Conservation (phyloP, 2,797 vertebrate genomes). For the Cyclura pinguis region DNA sequence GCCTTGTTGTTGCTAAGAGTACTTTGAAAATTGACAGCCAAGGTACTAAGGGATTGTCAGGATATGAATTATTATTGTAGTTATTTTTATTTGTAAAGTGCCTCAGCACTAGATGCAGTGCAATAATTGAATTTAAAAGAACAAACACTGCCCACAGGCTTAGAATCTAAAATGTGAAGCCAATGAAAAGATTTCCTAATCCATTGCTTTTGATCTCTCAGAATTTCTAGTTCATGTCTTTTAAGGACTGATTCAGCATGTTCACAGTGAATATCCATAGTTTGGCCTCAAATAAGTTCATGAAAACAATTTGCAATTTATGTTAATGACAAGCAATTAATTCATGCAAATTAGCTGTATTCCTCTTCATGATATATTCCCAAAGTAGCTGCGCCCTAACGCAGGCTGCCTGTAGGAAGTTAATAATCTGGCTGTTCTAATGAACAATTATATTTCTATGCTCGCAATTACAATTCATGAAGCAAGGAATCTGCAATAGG, state of each 20-base stretch:
- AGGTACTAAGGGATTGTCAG: background rate
- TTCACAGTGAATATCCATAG: background rate
- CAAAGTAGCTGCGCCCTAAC: constrained; percentile 1
- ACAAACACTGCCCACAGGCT: constrained; percentile 7
- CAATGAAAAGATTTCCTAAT: constrained; percentile 5
- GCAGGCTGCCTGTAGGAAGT: constrained; percentile 15
- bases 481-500: background rate
- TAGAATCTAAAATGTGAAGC: background rate
- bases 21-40: background rate
- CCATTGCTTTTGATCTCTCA: background rate
- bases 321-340: constrained; percentile 40
- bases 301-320: constrained; percentile 30
- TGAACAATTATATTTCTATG: constrained; percentile 2
- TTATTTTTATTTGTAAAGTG: constrained; percentile 15
- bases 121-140: constrained; percentile 23
- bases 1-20: constrained; percentile 11
- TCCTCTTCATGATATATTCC: constrained; percentile 24
- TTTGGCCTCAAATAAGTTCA: background rate
- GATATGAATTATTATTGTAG: constrained; percentile 6
- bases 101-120: background rate
- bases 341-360: constrained; percentile 36
- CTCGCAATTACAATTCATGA: background rate
- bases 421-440: constrained; percentile 32
- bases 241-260: background rate
- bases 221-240: background rate